A percentile compares a stretch with the other conserved stretches of the same genome.
phyloP scores from a whole-genome alignment of 2,113 vertebrate species.

The Felis catus region DNA sequence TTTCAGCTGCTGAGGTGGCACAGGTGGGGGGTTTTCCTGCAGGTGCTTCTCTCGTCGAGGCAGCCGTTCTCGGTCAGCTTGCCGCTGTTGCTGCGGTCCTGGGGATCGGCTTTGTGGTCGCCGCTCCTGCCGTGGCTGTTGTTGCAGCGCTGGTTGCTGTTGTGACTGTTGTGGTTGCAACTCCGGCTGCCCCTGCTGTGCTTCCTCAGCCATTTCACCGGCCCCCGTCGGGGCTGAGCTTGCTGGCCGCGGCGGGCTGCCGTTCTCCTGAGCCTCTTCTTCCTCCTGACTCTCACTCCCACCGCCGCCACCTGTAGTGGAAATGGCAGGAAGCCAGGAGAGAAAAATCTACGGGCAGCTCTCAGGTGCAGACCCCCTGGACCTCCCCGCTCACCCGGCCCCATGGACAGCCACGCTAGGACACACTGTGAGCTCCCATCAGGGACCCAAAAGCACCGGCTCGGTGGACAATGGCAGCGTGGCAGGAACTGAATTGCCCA shows the following conservation, averaged over 20 bases:
- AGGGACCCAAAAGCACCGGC: neutral
- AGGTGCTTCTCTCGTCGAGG: neutral
- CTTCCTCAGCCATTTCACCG: neutral
- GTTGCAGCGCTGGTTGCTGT: neutral
- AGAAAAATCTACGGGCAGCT: slow-evolving; percentile 16
- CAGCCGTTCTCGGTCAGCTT: neutral
- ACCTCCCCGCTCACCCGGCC: neutral
- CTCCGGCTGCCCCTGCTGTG: neutral
- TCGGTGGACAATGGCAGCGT: neutral
- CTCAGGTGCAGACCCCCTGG: neutral
- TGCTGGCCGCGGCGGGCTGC: neutral
- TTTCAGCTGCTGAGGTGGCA: neutral
- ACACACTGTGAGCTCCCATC: neutral
- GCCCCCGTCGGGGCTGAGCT: neutral
- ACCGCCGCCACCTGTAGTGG: slow-evolving; percentile 63
- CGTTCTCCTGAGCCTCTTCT: slow-evolving; percentile 42
- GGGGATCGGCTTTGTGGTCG: neutral
- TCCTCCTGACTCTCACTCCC: slow-evolving; percentile 61
- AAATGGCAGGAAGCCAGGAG: slow-evolving; percentile 54
- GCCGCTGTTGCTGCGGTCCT: neutral
- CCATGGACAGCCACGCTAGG: neutral
- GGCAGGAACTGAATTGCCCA: neutral
- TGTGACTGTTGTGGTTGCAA: neutral
- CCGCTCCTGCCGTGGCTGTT: neutral
- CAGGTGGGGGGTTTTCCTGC: neutral